Conservation (phyloP, 53 echinoderm and acorn worm species). For the Glandiceps talaboti region DNA sequence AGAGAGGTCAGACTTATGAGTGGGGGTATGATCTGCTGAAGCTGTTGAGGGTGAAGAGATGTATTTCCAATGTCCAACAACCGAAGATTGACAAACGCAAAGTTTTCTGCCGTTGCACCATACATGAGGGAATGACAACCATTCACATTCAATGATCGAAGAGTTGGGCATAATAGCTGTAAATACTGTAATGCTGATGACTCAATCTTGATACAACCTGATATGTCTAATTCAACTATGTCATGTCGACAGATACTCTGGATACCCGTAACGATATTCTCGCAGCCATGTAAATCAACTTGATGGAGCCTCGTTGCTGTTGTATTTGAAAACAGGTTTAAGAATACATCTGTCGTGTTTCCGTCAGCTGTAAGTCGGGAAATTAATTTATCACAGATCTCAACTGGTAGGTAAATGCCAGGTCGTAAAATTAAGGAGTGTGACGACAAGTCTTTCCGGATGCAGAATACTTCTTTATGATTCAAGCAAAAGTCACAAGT, state of each 20-base stretch:
- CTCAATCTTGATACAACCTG: conserved; percentile 33
- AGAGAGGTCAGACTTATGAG: conserved; percentile 47
- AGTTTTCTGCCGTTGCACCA: conserved; percentile 27
- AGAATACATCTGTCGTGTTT: conserved; percentile 16
- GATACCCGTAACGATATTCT: conserved; percentile 39
- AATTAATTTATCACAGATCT: conserved; percentile 56
- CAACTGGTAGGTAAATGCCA: conserved; percentile 44
- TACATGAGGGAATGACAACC: conserved; percentile 25
- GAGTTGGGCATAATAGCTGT: conserved; percentile 20
- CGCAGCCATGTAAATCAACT: conserved; percentile 42
- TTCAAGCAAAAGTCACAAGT: not conserved
- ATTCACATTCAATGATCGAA: conserved; percentile 59
- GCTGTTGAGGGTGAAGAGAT: conserved; percentile 41
- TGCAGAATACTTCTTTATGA: not conserved
- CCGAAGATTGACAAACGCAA: conserved; percentile 39
- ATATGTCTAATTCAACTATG: conserved; percentile 57
- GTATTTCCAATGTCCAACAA: conserved; percentile 64
- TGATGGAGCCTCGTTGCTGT: conserved; percentile 37
- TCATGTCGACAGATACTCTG: conserved; percentile 42
- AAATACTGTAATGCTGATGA: conserved; percentile 37
- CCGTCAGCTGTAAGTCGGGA: conserved; percentile 25
- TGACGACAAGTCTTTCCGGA: not conserved
- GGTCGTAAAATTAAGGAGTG: conserved; percentile 24
- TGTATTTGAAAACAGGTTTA: conserved; percentile 44
- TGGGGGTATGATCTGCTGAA: conserved; percentile 39